A percentile compares a stretch with the other conserved stretches of the same genome.
Evolutionary conservation across 1,140 invertebrate genomes (phyloP).

Genomic region (Notospermus geniculatus): DNA sequence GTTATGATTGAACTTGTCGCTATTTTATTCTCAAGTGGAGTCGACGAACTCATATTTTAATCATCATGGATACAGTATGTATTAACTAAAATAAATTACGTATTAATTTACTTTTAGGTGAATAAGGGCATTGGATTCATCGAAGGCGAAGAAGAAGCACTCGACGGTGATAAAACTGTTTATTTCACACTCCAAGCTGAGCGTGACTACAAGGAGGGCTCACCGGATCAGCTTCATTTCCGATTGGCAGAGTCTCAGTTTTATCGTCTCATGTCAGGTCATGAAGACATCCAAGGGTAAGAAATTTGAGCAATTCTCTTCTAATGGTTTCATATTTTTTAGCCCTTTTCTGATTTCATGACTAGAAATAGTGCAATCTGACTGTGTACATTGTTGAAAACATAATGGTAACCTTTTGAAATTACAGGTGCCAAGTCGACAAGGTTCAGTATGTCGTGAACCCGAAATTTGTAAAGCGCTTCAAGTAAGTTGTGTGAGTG

Average conservation of each 20-base stretch:
- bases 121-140: conserved; percentile 33
- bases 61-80: too few species aligned
- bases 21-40: too few species aligned
- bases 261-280: conserved; percentile 36
- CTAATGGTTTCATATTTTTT: too few species aligned
- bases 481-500: conserved; percentile 30
- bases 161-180: conserved; percentile 30
- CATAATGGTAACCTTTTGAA: conserved; percentile 4
- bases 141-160: conserved; percentile 41
- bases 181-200: conserved; percentile 38
- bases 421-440: conserved; percentile 26
- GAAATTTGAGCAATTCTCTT: not conserved
- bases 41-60: too few species aligned
- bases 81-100: too few species aligned
- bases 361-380: too few species aligned
- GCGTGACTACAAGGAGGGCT: conserved; percentile 41
- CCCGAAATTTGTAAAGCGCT: conserved; percentile 30
- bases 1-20: too few species aligned
- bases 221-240: conserved; percentile 44
- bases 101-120: conserved; percentile 24
- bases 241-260: conserved; percentile 47
- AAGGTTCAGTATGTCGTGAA: conserved; percentile 43
- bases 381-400: not conserved
- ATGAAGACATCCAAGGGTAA: not conserved
- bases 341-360: too few species aligned